phyloP scores from a whole-genome alignment of 2,113 vertebrate species.

The Brachionichthys hirsutus region DNA sequence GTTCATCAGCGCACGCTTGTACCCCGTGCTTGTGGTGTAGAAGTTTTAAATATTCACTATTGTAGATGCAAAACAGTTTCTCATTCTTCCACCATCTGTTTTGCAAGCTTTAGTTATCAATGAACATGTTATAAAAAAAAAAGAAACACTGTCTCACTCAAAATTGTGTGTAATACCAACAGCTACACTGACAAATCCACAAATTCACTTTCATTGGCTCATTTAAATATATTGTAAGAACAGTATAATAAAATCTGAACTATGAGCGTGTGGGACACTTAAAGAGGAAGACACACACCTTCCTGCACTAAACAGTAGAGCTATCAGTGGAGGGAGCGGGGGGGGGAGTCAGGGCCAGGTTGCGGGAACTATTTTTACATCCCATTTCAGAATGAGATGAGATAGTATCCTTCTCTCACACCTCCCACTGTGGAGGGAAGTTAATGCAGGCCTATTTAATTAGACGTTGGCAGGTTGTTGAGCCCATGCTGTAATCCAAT shows the following conservation, averaged over 20 bases:
- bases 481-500: slow-evolving; percentile 78
- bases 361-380: slow-evolving; percentile 74
- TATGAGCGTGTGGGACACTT: slow-evolving; percentile 15
- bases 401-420: slow-evolving; percentile 72
- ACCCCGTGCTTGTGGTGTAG: slow-evolving; percentile 20
- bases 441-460: slow-evolving; percentile 80
- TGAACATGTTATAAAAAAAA: slow-evolving; percentile 30
- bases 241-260: background rate
- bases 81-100: background rate
- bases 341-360: slow-evolving; percentile 52
- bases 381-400: slow-evolving; percentile 77
- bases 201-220: slow-evolving; percentile 26
- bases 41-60: slow-evolving; percentile 19
- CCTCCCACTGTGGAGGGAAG: slow-evolving; percentile 59
- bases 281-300: slow-evolving; percentile 21
- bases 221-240: slow-evolving; percentile 18
- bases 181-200: slow-evolving; percentile 15
- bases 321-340: slow-evolving; percentile 33
- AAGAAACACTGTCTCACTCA: slow-evolving; percentile 17
- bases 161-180: slow-evolving; percentile 23
- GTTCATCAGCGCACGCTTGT: background rate
- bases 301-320: slow-evolving; percentile 18
- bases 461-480: slow-evolving; percentile 76
- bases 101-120: slow-evolving; percentile 4
- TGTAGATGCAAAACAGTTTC: background rate